Conservation (phyloP, 2,113 vertebrate genomes). For the Proteles cristata region DNA sequence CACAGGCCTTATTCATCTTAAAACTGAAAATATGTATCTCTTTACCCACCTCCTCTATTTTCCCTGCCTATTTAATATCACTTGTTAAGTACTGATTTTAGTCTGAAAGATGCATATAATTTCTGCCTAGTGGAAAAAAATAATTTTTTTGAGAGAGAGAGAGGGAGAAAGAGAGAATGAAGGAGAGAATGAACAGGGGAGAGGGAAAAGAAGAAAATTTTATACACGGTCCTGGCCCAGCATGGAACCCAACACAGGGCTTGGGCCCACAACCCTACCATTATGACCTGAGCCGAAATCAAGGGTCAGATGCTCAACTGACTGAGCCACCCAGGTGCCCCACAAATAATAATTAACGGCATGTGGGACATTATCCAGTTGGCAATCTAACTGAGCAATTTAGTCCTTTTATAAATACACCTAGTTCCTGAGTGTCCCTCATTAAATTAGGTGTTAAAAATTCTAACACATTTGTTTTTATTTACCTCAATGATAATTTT, state of each 20-base stretch:
- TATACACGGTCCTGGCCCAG: too few species aligned
- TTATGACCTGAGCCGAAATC: too few species aligned
- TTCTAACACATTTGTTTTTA: not conserved
- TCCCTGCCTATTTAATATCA: not conserved
- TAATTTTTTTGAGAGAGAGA: not conserved
- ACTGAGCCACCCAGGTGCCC: too few species aligned
- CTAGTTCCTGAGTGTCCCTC: not conserved
- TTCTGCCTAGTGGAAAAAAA: not conserved
- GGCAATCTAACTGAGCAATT: not conserved
- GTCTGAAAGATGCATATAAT: not conserved
- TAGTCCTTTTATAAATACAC: not conserved
- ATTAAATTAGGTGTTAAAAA: not conserved
- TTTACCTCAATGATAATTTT: not conserved
- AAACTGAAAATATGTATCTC: not conserved
- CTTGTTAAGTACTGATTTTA: not conserved
- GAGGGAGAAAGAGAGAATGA: too few species aligned
- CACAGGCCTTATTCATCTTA: not conserved
- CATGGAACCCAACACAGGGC: too few species aligned
- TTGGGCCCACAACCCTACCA: too few species aligned
- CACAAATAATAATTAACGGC: not conserved
- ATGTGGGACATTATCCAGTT: not conserved
- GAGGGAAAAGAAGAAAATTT: too few species aligned
- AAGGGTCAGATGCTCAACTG: too few species aligned
- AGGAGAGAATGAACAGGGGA: too few species aligned
- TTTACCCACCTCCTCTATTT: not conserved